Percentiles rank a stretch among this genome's conserved stretches.
Evolutionary conservation across 64 coral and sea anemone species (phyloP).

Genomic region (Actinia equina): DNA sequence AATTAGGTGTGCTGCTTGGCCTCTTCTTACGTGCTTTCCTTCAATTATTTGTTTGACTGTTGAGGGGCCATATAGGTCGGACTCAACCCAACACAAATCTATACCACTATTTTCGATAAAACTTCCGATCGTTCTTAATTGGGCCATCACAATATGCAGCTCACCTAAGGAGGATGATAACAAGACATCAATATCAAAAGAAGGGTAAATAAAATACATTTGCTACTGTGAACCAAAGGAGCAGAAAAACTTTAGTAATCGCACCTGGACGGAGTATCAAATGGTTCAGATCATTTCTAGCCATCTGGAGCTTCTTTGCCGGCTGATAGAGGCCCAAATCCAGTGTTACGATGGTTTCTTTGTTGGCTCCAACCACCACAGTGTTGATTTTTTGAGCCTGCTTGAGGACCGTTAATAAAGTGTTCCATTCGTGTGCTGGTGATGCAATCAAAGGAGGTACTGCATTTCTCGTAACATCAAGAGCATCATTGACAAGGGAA

Average conservation of each 20-base stretch:
- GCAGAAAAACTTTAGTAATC: conserved; percentile 8
- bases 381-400: conserved; percentile 48
- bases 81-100: too few relatives aligned
- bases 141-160: too few relatives aligned
- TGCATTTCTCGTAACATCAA: background rate
- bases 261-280: conserved; percentile 35
- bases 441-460: conserved; percentile 34
- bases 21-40: too few relatives aligned
- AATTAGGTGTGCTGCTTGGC: too few relatives aligned
- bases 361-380: background rate
- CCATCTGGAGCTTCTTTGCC: conserved; percentile 26
- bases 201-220: too few relatives aligned
- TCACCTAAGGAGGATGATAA: too few relatives aligned
- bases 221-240: too few relatives aligned
- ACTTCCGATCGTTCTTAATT: too few relatives aligned
- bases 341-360: conserved; percentile 20
- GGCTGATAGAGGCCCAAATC: conserved; percentile 32
- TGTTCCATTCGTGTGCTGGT: conserved; percentile 53
- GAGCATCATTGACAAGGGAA: conserved; percentile 26
- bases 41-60: too few relatives aligned
- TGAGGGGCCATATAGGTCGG: too few relatives aligned
- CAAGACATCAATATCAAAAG: too few relatives aligned
- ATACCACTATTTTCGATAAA: too few relatives aligned
- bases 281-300: conserved; percentile 20
- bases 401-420: conserved; percentile 10